Base-by-base conservation (phyloP, 2,888 invertebrate genomes). In the Cheilosia soror region DNA sequence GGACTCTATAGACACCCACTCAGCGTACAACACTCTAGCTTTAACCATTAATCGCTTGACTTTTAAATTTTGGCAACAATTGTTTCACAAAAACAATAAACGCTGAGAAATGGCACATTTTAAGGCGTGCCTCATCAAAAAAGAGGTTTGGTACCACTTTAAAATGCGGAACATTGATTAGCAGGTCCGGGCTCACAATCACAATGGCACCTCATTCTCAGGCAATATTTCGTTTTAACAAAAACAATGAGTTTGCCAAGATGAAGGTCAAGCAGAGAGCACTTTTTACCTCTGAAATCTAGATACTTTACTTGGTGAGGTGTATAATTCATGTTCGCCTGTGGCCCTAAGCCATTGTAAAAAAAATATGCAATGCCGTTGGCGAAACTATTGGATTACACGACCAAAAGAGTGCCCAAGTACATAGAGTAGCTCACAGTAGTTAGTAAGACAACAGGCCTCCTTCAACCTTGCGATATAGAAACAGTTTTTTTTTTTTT, bases 381-480 rank as follows among this genome's bases (percentile, higher is more conserved):
- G 51, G 73, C 63, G 73, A 65, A 83, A 68, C 66, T 73, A 68
- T 75, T 57, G 6, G 7, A 58, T 79, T 73, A 53, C 79, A 69
- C 29, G 49, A 60, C 27, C 4, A 7, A 57, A 37, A 68, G 44
- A 68, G 44, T 69, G 51, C 31, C 63, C 71, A 42, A 13, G 42
- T 25, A 47, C 44, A 57, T 31, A 29, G 6, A 11, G 31, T 4
- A 37, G 42, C 13, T 51, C 51, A 37, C 11, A 15, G 49, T 55
- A 47, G 55, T 51, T 72, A 37, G 65, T 44, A 71, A 60, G 63
- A 63, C 55, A 49, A 51, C 15, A 37, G 72, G 57, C 73, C 79
- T 68, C 73, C 78, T 68, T 49, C 81, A 82, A 82, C 82, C 77
- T 82, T 84, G 80, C 75, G 33, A 42, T 44, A 66, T 44, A 66